A percentile compares a stretch with the other conserved stretches of the same genome.
These are phyloP conservation scores for Chalcosyrphus nemorum DNA, from an alignment of 2,888 invertebrate genomes.

Conservation along the genomic window DNA sequence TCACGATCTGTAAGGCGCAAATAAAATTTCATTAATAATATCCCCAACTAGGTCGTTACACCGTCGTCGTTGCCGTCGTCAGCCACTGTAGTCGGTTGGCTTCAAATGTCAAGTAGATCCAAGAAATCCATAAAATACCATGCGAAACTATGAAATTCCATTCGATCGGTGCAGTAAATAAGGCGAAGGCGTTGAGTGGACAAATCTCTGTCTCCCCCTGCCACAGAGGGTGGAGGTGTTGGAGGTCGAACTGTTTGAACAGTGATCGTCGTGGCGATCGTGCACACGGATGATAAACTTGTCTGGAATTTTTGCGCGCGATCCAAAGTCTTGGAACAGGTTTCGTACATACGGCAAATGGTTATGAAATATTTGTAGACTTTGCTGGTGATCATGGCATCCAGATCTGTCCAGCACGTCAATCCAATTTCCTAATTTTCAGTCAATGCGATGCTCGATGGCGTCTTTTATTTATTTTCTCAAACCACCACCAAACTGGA, in stretches of 20 bases:
- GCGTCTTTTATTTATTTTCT: conserved; percentile 29
- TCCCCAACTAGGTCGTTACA: conserved; percentile 53
- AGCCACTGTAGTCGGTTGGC: conserved; percentile 14
- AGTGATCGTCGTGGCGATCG: conserved; percentile 8
- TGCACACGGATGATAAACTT: conserved; percentile 41
- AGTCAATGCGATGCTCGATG: background rate
- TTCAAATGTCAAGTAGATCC: conserved; percentile 57
- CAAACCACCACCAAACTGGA: conserved; percentile 36
- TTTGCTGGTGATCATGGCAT: conserved; percentile 5
- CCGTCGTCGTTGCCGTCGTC: background rate
- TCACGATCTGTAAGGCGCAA: conserved; percentile 41
- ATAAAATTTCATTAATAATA: conserved; percentile 41
- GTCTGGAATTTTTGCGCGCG: conserved; percentile 53
- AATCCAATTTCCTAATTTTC: conserved; percentile 54
- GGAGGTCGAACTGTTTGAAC: background rate
- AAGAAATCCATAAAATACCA: conserved; percentile 8
- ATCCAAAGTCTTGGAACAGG: conserved; percentile 45
- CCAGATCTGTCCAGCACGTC: conserved; percentile 53
- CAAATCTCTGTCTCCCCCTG: conserved; percentile 26
- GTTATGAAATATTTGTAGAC: conserved; percentile 43
- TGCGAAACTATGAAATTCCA: conserved; percentile 42
- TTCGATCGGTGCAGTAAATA: conserved; percentile 34
- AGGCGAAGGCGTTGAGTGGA: conserved; percentile 60
- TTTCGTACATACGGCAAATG: conserved; percentile 12
- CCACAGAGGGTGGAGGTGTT: background rate